These are phyloP conservation scores for Conchocele bisecta DNA, from an alignment of 2,888 invertebrate genomes.

Conservation along the genomic window DNA sequence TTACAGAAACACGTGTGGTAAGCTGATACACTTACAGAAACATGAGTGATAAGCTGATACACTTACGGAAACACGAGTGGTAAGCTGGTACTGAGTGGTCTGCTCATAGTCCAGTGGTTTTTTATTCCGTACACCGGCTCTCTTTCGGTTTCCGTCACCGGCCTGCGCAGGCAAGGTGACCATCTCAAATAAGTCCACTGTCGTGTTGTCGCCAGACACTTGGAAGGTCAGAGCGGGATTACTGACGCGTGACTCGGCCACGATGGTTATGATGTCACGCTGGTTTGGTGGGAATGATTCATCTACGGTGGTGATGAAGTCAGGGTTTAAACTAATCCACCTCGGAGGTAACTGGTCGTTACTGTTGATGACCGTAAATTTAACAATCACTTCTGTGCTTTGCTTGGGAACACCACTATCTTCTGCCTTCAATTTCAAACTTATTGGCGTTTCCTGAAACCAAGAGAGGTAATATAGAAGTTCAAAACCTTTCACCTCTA, in stretches of 20 bases:
- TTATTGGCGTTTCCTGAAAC: slow-evolving; percentile 16
- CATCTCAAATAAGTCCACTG: too few species aligned
- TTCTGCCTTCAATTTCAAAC: slow-evolving; percentile 97
- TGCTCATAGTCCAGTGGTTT: slow-evolving; percentile 49
- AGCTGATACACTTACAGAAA: too few species aligned
- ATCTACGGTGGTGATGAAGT: background rate
- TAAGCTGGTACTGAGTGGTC: slow-evolving; percentile 30
- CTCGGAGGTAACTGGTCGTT: slow-evolving; percentile 35
- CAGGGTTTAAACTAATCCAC: slow-evolving; percentile 79
- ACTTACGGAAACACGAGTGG: slow-evolving; percentile 52
- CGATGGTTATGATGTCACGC: too few species aligned
- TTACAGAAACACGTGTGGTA: too few species aligned
- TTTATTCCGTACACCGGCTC: too few species aligned
- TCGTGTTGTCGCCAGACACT: too few species aligned
- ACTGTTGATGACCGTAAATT: slow-evolving; percentile 90
- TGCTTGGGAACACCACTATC: slow-evolving; percentile 97
- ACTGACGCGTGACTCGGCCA: too few species aligned
- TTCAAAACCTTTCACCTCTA: too few species aligned
- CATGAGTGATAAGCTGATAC: background rate
- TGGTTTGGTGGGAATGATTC: slow-evolving; percentile 11
- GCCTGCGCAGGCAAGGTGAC: too few species aligned
- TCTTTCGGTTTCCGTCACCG: too few species aligned
- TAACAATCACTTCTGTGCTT: slow-evolving; percentile 95
- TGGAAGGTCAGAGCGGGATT: too few species aligned
- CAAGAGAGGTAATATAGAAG: too few species aligned